Percentiles rank a stretch among this genome's conserved stretches.
Conservation (phyloP, 2,888 invertebrate genomes). For the Chaitophorus viminalis region DNA sequence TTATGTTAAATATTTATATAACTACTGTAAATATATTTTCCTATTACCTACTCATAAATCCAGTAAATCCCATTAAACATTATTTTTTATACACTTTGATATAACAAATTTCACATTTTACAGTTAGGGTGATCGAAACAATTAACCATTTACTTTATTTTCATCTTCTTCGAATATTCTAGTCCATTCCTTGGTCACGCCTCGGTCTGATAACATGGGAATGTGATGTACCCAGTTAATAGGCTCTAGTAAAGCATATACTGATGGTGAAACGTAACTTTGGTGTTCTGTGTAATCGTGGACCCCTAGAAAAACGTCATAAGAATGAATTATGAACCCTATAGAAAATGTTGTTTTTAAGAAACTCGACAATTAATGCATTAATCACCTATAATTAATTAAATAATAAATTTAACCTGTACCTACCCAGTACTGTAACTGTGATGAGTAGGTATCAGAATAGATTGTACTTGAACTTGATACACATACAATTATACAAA, state of each 20-base stretch:
- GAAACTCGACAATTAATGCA: too few species aligned
- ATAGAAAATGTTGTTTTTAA: too few species aligned
- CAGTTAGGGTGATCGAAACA: background rate
- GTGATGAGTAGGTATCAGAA: too few species aligned
- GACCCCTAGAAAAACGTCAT: background rate
- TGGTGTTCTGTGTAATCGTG: constrained; percentile 22
- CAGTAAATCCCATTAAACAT: background rate
- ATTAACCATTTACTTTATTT: background rate
- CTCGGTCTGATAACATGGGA: constrained; percentile 30
- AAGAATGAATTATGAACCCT: background rate
- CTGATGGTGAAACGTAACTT: background rate
- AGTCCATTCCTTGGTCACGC: constrained; percentile 40
- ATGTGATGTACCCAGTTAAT: constrained; percentile 46
- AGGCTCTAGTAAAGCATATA: constrained; percentile 16
- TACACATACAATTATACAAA: too few species aligned
- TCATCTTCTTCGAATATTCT: background rate
- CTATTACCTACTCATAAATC: too few species aligned
- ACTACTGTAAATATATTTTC: too few species aligned
- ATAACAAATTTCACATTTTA: background rate
- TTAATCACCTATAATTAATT: too few species aligned
- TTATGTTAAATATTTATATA: too few species aligned
- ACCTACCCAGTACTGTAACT: too few species aligned
- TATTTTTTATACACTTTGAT: background rate
- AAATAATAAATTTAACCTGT: too few species aligned
- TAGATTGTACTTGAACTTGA: too few species aligned